Base-by-base conservation (phyloP, 2,113 vertebrate genomes). In the Genyomyrus donnyi region DNA sequence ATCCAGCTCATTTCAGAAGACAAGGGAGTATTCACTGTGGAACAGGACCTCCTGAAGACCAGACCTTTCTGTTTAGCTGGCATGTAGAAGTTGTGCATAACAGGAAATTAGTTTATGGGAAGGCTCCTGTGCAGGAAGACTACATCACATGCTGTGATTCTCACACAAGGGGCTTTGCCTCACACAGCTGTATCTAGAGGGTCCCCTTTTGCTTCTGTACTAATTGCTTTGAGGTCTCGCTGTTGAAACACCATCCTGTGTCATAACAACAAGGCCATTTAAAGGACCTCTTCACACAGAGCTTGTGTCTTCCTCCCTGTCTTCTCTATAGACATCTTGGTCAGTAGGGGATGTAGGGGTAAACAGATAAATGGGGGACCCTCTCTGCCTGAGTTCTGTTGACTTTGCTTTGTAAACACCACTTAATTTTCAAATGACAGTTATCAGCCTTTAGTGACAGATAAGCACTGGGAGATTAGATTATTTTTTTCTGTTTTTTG, bases 341-440 rank as follows among this genome's bases (percentile, higher is more conserved):
- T 88, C 83, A 89, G 31, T 5, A 89, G 91, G 92, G 94, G 93
- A 94, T 93, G 92, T 91, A 19, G 39, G 19, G 74, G 39, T 19
- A 80, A 39, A 77, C 74, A 39, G 70, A 77, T 77, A 77, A 77
- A 19, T 42, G 35, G 74, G 13, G 15, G 5, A 42, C 5, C 74
- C 74, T 39, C 35, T 31, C 66, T 77, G 88, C 46, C 39, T 77
- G 49, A 49, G 10, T 77, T 62, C 88, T 93, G 46, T 91, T 91
- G 92, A 93, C 86, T 0, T 90, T 90, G 89, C 77, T 92, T 90
- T 92, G 91, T 91, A 86, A 92, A 94, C 89, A 91, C 87, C 83
- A 90, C 45, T 87, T 90, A 85, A 74, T 87, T 91, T 92, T 90
- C 93, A 53, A 92, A 91, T 92, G 89, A 89, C 90, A 35, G 21